Evolutionary conservation across 2,113 vertebrate genomes (phyloP).

Genomic region (Dolichotis patagonum): DNA sequence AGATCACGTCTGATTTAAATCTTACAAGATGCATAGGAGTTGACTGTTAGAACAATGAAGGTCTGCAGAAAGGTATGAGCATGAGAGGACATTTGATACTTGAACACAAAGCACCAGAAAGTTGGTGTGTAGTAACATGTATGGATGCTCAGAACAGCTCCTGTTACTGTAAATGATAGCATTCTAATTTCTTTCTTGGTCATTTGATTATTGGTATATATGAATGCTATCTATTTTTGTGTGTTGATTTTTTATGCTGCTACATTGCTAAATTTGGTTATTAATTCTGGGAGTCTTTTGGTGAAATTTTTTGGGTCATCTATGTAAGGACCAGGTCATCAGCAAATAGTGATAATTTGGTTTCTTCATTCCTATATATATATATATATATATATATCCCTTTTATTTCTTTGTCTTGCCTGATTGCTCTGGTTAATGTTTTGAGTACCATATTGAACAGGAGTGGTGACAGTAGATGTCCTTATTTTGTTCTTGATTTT

Average conservation of each 20-base stretch:
- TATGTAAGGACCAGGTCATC: not conserved
- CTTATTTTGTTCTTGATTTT: not conserved
- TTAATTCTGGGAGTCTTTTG: not conserved
- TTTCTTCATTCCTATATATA: not conserved
- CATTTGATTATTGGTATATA: not conserved
- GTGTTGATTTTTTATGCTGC: not conserved
- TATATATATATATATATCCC: too few species aligned
- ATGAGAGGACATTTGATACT: conserved; percentile 7
- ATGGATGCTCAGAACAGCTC: not conserved
- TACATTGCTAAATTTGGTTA: not conserved
- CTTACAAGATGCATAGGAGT: not conserved
- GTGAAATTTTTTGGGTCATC: not conserved
- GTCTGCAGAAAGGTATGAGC: not conserved
- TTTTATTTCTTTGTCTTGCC: not conserved
- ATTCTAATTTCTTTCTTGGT: not conserved
- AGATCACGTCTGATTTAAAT: not conserved
- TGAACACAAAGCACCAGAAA: not conserved
- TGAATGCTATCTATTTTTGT: not conserved
- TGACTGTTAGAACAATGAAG: not conserved
- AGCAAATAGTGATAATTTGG: not conserved
- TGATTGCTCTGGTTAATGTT: not conserved
- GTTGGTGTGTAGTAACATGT: not conserved
- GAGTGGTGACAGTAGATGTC: not conserved
- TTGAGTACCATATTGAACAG: not conserved
- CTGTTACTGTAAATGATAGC: not conserved